phyloP scores from a whole-genome alignment of 2,113 vertebrate species.

The Gobio gobio region DNA sequence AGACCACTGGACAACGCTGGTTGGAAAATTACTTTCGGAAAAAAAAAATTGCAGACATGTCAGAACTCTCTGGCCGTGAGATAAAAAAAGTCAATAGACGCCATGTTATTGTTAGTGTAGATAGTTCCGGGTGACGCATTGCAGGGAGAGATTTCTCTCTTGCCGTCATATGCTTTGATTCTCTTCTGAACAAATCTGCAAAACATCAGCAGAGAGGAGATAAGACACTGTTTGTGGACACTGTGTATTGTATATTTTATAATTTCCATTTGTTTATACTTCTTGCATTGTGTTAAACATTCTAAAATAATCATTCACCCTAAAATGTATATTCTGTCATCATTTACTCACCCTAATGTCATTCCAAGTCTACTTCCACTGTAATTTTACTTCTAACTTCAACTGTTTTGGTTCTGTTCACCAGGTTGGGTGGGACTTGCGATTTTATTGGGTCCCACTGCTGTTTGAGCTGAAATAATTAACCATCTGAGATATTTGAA shows the following conservation, averaged over 20 bases:
- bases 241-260: background rate
- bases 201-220: background rate
- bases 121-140: background rate
- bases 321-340: background rate
- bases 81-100: constrained; percentile 23
- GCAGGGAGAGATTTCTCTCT: background rate
- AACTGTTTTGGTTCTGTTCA: background rate
- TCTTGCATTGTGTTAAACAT: background rate
- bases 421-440: background rate
- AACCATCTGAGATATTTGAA: too few relatives aligned
- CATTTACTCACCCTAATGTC: background rate
- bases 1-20: constrained; percentile 3
- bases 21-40: constrained; percentile 29
- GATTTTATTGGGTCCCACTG: background rate
- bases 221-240: background rate
- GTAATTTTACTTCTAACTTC: too few relatives aligned
- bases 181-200: background rate
- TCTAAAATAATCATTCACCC: background rate
- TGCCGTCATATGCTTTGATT: background rate
- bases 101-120: background rate
- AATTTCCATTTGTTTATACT: background rate
- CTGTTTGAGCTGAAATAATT: background rate
- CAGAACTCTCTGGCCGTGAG: constrained; percentile 1
- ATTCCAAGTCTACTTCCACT: too few relatives aligned
- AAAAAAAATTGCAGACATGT: constrained; percentile 13